These are phyloP conservation scores for Galbula dea DNA, from an alignment of 2,113 vertebrate species.

Conservation along the genomic window DNA sequence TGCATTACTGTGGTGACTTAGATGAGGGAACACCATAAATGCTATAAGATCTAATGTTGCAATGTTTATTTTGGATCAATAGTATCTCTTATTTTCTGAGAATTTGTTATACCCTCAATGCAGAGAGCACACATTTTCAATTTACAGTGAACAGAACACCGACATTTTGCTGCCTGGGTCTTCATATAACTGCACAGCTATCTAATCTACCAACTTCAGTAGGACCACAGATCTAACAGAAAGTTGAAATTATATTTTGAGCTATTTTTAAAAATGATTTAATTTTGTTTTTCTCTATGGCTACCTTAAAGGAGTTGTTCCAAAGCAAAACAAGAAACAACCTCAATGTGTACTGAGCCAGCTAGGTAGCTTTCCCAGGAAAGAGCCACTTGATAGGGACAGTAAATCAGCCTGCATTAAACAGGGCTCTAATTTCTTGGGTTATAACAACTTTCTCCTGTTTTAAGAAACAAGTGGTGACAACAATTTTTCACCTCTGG, in stretches of 20 bases:
- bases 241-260: not conserved
- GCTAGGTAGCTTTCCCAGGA: not conserved
- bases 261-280: conserved; percentile 28
- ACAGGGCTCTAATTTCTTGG: not conserved
- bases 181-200: not conserved
- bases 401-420: not conserved
- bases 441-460: not conserved
- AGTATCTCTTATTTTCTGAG: not conserved
- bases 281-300: not conserved
- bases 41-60: not conserved
- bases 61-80: not conserved
- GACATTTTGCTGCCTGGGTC: not conserved
- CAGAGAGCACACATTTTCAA: not conserved
- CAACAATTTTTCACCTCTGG: not conserved
- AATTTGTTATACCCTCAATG: not conserved
- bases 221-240: not conserved
- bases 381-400: not conserved
- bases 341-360: not conserved
- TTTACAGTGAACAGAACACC: not conserved
- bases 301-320: not conserved
- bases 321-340: not conserved
- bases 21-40: not conserved
- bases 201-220: not conserved
- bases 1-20: not conserved
- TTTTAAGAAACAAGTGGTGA: not conserved